Conservation (phyloP, 2,888 invertebrate species). For the Drosophila monieri region DNA sequence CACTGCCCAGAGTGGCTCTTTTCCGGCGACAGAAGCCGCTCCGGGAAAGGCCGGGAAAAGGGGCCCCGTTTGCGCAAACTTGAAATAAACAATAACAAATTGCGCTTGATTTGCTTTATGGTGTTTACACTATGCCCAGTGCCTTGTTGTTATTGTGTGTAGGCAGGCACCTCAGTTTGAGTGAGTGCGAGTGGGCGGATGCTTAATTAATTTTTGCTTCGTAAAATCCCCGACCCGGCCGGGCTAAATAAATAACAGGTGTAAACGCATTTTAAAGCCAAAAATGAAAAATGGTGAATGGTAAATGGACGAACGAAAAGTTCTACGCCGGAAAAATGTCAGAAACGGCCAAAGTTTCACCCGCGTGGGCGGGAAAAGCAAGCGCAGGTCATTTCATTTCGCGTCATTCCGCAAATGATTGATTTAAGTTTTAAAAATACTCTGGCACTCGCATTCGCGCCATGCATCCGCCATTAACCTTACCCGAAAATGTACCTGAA, state of each 20-base stretch:
- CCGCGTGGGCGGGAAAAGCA: neutral
- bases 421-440: slow-evolving; percentile 33
- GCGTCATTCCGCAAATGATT: slow-evolving; percentile 17
- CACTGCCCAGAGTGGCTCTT: neutral
- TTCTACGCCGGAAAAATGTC: slow-evolving; percentile 10
- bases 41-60: neutral
- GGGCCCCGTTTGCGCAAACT: slow-evolving; percentile 69
- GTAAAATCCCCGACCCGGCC: slow-evolving; percentile 12
- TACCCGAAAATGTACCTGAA: slow-evolving; percentile 18
- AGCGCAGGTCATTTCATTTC: neutral
- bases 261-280: slow-evolving; percentile 45
- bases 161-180: slow-evolving; percentile 9
- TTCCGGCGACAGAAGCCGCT: slow-evolving; percentile 1
- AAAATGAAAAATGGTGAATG: slow-evolving; percentile 44
- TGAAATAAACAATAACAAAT: slow-evolving; percentile 78
- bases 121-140: slow-evolving; percentile 63
- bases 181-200: slow-evolving; percentile 38
- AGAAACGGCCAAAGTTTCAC: slow-evolving; percentile 17
- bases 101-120: slow-evolving; percentile 78
- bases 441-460: neutral
- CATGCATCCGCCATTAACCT: slow-evolving; percentile 15
- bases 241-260: slow-evolving; percentile 65
- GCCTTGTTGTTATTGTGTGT: slow-evolving; percentile 9
- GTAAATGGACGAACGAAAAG: slow-evolving; percentile 9
- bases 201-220: slow-evolving; percentile 66